Percentiles rank a stretch among this genome's conserved stretches.
These are phyloP conservation scores for Acromyrmex echinatior DNA, from an alignment of 1,140 invertebrate species.

Conservation along the genomic window DNA sequence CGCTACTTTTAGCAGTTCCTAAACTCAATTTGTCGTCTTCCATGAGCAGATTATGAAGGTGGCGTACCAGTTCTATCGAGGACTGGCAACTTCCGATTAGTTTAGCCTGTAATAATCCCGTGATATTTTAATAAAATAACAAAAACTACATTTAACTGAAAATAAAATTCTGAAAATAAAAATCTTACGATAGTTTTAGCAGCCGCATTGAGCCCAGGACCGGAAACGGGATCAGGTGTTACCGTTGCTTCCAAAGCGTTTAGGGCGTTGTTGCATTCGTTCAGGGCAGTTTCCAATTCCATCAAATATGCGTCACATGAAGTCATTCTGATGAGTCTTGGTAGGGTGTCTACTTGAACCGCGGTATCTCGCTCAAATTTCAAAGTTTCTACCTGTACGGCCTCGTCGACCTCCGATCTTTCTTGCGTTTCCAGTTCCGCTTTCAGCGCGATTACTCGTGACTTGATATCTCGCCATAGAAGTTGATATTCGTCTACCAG, in stretches of 20 bases:
- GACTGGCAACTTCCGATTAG: constrained; percentile 90
- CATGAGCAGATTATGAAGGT: constrained; percentile 91
- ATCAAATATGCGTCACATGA: constrained; percentile 93
- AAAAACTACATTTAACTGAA: background rate
- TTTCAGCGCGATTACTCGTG: constrained; percentile 86
- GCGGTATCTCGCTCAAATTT: constrained; percentile 92
- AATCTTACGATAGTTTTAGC: constrained; percentile 87
- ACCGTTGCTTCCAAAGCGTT: constrained; percentile 87
- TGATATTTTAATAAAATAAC: background rate
- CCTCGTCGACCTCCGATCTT: constrained; percentile 87
- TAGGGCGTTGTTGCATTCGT: constrained; percentile 88
- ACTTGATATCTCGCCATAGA: constrained; percentile 89
- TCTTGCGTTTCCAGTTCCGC: constrained; percentile 84
- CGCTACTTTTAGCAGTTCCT: constrained; percentile 89
- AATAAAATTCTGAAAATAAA: constrained; percentile 50
- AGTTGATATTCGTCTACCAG: constrained; percentile 91
- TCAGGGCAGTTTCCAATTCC: constrained; percentile 90
- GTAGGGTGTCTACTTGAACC: constrained; percentile 93
- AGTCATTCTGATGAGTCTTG: constrained; percentile 89
- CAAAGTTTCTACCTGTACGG: constrained; percentile 91
- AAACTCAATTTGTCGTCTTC: constrained; percentile 91
- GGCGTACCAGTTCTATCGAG: constrained; percentile 92
- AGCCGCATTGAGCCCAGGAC: constrained; percentile 85
- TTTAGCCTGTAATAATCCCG: constrained; percentile 86
- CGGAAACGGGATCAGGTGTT: constrained; percentile 86